Conservation (phyloP, 2,113 vertebrate species). For the Hippocampus barbouri region DNA sequence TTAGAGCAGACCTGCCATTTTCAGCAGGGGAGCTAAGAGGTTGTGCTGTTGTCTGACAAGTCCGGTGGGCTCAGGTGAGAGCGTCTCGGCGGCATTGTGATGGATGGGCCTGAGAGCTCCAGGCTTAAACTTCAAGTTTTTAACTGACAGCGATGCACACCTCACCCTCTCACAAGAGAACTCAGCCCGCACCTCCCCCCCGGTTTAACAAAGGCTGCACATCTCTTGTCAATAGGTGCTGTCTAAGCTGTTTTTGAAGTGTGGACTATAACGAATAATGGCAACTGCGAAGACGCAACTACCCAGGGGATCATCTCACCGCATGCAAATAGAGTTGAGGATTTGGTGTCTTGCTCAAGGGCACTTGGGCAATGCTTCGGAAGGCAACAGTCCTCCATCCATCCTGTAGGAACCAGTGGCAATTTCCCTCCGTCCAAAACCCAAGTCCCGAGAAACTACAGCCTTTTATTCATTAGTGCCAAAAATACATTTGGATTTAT, state of each 20-base stretch:
- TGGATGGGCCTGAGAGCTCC: conserved; percentile 28
- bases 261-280: conserved; percentile 32
- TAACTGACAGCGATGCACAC: conserved; percentile 32
- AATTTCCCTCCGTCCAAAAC: no score
- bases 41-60: conserved; percentile 30
- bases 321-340: background rate
- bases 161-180: conserved; percentile 24
- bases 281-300: background rate
- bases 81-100: conserved; percentile 9
- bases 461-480: no score
- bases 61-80: conserved; percentile 37
- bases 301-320: background rate
- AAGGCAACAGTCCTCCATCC: background rate
- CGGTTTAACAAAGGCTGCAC: conserved; percentile 27
- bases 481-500: no score
- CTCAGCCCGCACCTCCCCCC: conserved; percentile 15
- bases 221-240: conserved; percentile 31
- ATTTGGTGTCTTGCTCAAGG: background rate
- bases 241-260: conserved; percentile 40
- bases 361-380: background rate
- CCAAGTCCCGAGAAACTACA: no score
- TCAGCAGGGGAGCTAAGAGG: conserved; percentile 10
- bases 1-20: conserved; percentile 35
- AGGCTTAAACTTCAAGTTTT: conserved; percentile 20
- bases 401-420: background rate